A percentile compares a stretch with the other conserved stretches of the same genome.
These are phyloP conservation scores for Tachycineta bicolor DNA, from an alignment of 2,113 vertebrate species.

Conservation along the genomic window DNA sequence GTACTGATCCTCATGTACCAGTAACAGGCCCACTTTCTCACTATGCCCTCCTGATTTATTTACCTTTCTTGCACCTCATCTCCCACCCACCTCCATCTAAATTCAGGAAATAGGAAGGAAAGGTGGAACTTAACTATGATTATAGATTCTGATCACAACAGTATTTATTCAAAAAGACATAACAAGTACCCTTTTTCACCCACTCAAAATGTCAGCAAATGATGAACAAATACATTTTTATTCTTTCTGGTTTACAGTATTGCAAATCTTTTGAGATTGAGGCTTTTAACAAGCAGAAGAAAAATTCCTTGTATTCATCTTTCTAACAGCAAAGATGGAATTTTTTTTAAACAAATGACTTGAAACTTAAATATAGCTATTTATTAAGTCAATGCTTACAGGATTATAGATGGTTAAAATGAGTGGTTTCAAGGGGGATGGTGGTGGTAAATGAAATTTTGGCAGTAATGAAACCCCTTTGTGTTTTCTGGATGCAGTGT, in stretches of 20 bases:
- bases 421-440: rapidly evolving
- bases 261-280: not conserved
- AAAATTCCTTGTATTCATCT: rapidly evolving
- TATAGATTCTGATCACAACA: not conserved
- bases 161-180: not conserved
- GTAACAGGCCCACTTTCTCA: not conserved
- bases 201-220: not conserved
- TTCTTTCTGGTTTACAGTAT: not conserved
- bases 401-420: not conserved
- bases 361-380: not conserved
- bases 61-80: not conserved
- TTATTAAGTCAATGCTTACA: not conserved
- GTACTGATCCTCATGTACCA: not conserved
- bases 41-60: not conserved
- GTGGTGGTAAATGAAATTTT: not conserved
- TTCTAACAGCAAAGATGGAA: not conserved
- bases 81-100: not conserved
- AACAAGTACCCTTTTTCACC: not conserved
- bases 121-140: not conserved
- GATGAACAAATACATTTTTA: not conserved
- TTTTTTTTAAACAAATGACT: not conserved
- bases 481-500: not conserved
- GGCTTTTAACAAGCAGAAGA: not conserved
- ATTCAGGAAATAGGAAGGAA: not conserved
- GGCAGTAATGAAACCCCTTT: not conserved